Evolutionary conservation across 2,888 invertebrate genomes (phyloP), one percentile per base, ranked within the genome.

Genomic region (Julus scanicus): DNA sequence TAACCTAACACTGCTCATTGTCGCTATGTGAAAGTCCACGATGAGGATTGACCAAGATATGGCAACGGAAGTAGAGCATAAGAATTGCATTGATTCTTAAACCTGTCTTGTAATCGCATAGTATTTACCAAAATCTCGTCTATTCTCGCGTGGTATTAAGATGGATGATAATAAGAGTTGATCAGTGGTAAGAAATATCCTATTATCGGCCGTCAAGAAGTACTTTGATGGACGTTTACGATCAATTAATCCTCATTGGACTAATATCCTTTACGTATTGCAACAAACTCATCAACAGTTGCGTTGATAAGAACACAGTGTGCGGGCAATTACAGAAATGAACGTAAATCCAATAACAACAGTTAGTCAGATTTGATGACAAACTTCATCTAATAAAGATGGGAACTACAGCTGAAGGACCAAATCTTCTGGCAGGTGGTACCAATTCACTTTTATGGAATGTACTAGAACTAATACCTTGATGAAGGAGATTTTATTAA

Each of bases 121-220:
- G 29, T 29, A 29, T 29, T 20, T 71, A 3, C n/a, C 63, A 9
- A 71, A 71, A 71, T 8, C 63, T 20, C 20, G 63, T 20, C 63
- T 20, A 71, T 71, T 71, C 29, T 71, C 63, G 20, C 63, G 63
- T 71, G 63, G 63, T 71, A 20, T 71, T 71, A 71, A 71, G 63
- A 71, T 71, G 63, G 63, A 71, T 71, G 63, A 71, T 71, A 71
- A 71, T 71, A 71, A 71, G 63, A 71, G 63, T 71, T 71, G 63
- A 71, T 71, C 63, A 71, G 63, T 71, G 63, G 63, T 71, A 71
- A 71, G 63, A 71, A 71, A 71, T 71, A 71, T 71, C 63, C 63
- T 20, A 71, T 71, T 20, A 71, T 71, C 20, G 63, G 53, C 63
- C 63, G 63, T 71, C 63, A 71, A 71, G 63, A 71, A 71, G 63